Evolutionary conservation across 1,140 invertebrate species (phyloP).

Genomic region (Brachionus angularis): DNA sequence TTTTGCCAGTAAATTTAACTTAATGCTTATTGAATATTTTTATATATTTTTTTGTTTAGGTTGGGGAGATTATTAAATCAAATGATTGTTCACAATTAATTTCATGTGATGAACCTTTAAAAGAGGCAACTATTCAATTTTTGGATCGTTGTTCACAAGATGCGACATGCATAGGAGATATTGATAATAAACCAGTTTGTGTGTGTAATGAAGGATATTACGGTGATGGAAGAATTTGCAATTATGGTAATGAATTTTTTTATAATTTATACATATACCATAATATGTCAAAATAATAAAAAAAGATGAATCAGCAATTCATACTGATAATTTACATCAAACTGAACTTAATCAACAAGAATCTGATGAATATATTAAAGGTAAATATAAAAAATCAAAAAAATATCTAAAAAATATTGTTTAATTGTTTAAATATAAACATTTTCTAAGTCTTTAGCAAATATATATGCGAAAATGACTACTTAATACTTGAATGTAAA

Average conservation of each 20-base stretch:
- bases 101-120: neutral
- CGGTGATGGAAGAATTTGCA: slow-evolving; percentile 20
- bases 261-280: too few species aligned
- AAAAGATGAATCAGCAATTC: too few species aligned
- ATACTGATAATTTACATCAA: too few species aligned
- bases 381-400: too few species aligned
- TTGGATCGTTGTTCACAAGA: neutral
- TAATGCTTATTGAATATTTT: neutral
- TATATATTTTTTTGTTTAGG: neutral
- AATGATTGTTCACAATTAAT: neutral
- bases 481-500: too few species aligned
- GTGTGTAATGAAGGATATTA: slow-evolving; percentile 2
- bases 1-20: neutral
- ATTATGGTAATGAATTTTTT: neutral
- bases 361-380: too few species aligned
- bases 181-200: neutral
- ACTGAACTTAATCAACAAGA: too few species aligned
- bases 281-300: neutral
- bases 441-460: too few species aligned
- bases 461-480: too few species aligned
- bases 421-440: too few species aligned
- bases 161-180: neutral
- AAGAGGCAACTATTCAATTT: neutral
- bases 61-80: neutral
- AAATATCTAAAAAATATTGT: too few species aligned